Evolutionary conservation across 1,140 invertebrate genomes (phyloP).

Genomic region (Maconellicoccus hirsutus): DNA sequence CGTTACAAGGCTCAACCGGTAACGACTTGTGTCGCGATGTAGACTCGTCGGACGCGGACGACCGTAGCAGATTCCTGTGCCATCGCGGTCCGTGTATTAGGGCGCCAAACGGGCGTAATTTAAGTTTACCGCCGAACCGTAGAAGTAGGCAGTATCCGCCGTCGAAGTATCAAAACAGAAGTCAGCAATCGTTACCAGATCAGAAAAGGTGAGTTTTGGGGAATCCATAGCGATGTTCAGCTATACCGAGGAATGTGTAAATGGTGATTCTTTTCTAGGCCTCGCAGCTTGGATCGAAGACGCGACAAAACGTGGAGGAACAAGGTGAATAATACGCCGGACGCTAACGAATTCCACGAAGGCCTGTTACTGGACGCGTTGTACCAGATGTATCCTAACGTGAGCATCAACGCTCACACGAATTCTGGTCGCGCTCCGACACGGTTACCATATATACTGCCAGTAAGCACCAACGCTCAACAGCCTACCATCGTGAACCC

Average conservation of each 20-base stretch:
- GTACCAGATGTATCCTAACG: constrained; percentile 46
- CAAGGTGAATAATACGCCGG: constrained; percentile 14
- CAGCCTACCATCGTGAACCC: constrained; percentile 37
- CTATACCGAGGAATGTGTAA: too few relatives aligned
- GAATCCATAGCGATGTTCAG: too few relatives aligned
- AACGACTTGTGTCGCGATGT: constrained; percentile 30
- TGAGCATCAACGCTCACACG: constrained; percentile 30
- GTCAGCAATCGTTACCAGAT: constrained; percentile 19
- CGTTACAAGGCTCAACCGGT: constrained; percentile 28
- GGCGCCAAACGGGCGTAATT: constrained; percentile 23
- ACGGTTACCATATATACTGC: constrained; percentile 19
- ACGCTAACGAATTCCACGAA: constrained; percentile 44
- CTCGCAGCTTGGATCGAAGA: constrained; percentile 19
- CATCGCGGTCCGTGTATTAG: neutral
- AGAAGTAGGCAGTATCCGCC: neutral
- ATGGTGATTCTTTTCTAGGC: neutral
- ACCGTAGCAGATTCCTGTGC: constrained; percentile 28
- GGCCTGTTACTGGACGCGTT: constrained; percentile 52
- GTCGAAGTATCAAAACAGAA: neutral
- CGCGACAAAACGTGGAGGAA: neutral
- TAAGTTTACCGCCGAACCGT: constrained; percentile 29
- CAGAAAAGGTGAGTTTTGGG: neutral
- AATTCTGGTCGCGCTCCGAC: constrained; percentile 34
- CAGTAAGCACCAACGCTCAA: constrained; percentile 35
- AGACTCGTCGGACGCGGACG: constrained; percentile 30